phyloP scores from a whole-genome alignment of 2,797 vertebrate species.

The Mormyrops boulengeri region DNA sequence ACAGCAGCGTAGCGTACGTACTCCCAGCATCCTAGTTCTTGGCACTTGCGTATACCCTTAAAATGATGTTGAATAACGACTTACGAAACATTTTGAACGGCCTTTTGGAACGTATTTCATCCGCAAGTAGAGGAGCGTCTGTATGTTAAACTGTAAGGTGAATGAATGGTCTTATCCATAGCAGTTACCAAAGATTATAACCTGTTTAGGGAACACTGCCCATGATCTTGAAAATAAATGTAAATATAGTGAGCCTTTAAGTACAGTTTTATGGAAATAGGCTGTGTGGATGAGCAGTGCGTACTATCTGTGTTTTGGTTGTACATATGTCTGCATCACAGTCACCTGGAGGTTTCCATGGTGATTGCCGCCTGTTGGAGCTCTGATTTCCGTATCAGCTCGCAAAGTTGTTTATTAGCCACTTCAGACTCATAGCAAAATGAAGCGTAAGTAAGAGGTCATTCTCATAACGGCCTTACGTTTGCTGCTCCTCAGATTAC shows the following conservation, averaged over 20 bases:
- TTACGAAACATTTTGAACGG: too few species aligned
- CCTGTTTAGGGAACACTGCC: neutral
- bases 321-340: neutral
- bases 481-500: slow-evolving; percentile 72
- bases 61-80: too few species aligned
- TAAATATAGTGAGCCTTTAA: neutral
- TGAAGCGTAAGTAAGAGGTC: neutral
- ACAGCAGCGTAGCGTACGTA: too few species aligned
- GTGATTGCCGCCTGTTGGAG: neutral
- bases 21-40: too few species aligned
- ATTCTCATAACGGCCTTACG: neutral
- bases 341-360: neutral
- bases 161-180: neutral
- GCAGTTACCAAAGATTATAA: neutral
- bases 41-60: too few species aligned
- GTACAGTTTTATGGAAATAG: neutral
- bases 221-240: neutral
- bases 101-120: too few species aligned
- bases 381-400: neutral
- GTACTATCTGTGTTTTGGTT: slow-evolving; percentile 24
- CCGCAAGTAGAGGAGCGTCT: too few species aligned
- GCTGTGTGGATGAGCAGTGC: slow-evolving; percentile 6
- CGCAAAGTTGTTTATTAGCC: neutral
- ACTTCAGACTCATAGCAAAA: neutral
- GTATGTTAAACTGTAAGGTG: neutral